These are phyloP conservation scores for Notolabrus celidotus DNA, from an alignment of 2,797 vertebrate genomes.

Conservation along the genomic window DNA sequence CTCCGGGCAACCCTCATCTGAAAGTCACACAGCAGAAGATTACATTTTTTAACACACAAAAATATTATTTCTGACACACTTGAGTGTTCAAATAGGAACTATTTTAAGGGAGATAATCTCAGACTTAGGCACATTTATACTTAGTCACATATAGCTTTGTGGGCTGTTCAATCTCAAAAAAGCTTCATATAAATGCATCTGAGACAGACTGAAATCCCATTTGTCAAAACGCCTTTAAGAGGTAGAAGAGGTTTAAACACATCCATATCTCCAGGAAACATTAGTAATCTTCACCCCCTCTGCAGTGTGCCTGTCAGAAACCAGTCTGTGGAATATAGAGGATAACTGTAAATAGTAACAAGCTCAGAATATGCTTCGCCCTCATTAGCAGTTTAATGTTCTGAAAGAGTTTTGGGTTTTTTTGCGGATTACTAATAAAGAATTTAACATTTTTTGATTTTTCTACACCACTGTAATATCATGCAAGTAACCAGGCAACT, in stretches of 20 bases:
- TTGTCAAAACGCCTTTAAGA: not conserved
- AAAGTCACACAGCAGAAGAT: not conserved
- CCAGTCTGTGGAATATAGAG: not conserved
- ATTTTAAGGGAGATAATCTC: not conserved
- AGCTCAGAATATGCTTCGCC: not conserved
- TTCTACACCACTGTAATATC: no score
- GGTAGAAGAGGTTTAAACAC: not conserved
- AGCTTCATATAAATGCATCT: not conserved
- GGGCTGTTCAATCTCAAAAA: not conserved
- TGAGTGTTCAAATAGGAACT: not conserved
- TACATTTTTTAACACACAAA: constrained; percentile 10
- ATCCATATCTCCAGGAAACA: not conserved
- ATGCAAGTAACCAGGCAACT: not conserved
- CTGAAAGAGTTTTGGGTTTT: not conserved
- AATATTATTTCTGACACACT: constrained; percentile 1
- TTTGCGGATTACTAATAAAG: not conserved
- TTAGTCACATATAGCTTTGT: not conserved
- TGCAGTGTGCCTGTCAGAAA: not conserved
- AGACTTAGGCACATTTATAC: not conserved
- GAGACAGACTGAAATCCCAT: not conserved
- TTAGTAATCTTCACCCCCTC: not conserved
- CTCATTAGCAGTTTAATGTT: not conserved
- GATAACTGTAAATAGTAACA: not conserved
- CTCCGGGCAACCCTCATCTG: not conserved
- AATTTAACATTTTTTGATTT: no score